Evolutionary conservation across 2,888 invertebrate genomes (phyloP).

Genomic region (Synergus laeviventris): DNA sequence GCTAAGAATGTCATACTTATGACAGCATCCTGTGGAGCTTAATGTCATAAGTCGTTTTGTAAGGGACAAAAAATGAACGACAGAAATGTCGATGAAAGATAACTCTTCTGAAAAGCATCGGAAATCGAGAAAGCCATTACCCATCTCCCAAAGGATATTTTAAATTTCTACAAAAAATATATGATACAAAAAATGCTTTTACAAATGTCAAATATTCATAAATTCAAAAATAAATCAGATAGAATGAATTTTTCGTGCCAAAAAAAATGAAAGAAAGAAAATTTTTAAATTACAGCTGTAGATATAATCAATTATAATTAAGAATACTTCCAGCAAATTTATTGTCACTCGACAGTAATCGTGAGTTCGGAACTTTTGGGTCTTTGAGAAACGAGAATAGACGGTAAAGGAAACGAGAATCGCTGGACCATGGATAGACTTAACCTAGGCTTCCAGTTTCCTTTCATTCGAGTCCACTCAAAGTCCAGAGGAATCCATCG

Average conservation of each 20-base stretch:
- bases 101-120: slow-evolving; percentile 12
- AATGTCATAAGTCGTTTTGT: slow-evolving; percentile 57
- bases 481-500: slow-evolving; percentile 21
- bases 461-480: slow-evolving; percentile 27
- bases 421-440: slow-evolving; percentile 34
- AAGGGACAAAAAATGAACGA: neutral
- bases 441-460: slow-evolving; percentile 21
- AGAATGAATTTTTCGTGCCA: no score
- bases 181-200: neutral
- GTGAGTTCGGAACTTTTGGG: neutral
- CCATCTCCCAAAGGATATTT: slow-evolving; percentile 1
- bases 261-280: no score
- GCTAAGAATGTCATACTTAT: slow-evolving; percentile 7
- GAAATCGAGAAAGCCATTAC: slow-evolving; percentile 37
- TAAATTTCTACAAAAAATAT: neutral
- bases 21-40: slow-evolving; percentile 52
- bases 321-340: no score
- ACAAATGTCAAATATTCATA: no score
- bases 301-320: no score
- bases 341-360: slow-evolving; percentile 5
- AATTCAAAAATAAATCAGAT: no score
- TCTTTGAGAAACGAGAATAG: neutral
- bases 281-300: no score
- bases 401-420: neutral
- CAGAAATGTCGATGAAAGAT: slow-evolving; percentile 19